A percentile compares a stretch with the other conserved stretches of the same genome.
Evolutionary conservation across 2,888 invertebrate species (phyloP).

Genomic region (Drosophila subquinaria): DNA sequence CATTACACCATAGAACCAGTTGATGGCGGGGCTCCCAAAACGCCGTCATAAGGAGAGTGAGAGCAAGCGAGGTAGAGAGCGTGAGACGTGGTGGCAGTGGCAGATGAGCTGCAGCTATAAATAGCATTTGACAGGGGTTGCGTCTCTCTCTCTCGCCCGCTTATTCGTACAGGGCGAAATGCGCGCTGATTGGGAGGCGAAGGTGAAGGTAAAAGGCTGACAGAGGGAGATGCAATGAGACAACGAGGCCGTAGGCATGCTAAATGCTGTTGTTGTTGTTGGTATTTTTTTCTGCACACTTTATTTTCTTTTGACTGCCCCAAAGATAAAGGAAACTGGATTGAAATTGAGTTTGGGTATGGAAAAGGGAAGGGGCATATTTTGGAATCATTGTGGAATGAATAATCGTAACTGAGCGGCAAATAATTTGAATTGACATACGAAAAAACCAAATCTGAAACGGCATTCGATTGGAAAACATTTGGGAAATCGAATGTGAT

Average conservation of each 20-base stretch:
- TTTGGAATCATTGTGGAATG: constrained; percentile 11
- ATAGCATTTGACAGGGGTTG: constrained; percentile 36
- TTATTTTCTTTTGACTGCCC: neutral
- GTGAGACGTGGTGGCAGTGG: constrained; percentile 8
- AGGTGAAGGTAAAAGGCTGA: constrained; percentile 7
- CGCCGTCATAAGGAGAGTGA: neutral
- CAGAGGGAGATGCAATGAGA: constrained; percentile 3
- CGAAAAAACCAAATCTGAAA: constrained; percentile 6
- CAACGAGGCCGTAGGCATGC: neutral
- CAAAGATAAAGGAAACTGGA: constrained; percentile 14
- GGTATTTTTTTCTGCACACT: neutral
- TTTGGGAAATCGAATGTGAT: neutral
- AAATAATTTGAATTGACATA: constrained; percentile 31
- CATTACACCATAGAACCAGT: constrained; percentile 85
- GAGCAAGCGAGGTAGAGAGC: constrained; percentile 1
- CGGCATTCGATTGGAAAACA: constrained; percentile 23
- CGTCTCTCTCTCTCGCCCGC: constrained; percentile 7
- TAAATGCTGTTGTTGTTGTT: constrained; percentile 15
- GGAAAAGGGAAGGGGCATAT: constrained; percentile 5
- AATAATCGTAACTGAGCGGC: constrained; percentile 9
- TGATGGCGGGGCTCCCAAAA: constrained; percentile 8
- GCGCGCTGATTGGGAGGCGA: constrained; percentile 7
- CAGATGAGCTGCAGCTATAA: constrained; percentile 35
- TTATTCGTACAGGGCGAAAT: neutral
- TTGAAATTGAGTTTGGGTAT: neutral